These are phyloP conservation scores for Actinia tenebrosa DNA, from an alignment of 64 coral and sea anemone genomes.

Conservation along the genomic window DNA sequence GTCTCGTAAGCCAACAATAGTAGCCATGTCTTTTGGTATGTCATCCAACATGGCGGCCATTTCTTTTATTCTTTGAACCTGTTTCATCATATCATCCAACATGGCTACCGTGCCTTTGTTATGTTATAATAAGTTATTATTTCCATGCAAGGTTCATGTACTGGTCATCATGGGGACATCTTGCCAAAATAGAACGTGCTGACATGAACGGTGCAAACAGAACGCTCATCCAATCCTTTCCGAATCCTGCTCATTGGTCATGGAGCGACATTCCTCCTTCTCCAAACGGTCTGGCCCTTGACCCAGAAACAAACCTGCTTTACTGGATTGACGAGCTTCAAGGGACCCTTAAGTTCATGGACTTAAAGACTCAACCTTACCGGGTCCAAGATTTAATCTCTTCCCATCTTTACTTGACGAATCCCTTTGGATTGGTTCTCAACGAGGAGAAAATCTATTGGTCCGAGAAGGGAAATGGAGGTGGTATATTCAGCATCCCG, in stretches of 20 bases:
- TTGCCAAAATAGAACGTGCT: slow-evolving; percentile 24
- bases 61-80: no score
- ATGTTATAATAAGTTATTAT: background rate
- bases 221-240: background rate
- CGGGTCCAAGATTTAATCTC: background rate
- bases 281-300: slow-evolving; percentile 25
- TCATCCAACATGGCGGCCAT: no score
- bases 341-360: background rate
- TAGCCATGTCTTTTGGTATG: no score
- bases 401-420: background rate
- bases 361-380: background rate
- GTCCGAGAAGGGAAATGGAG: background rate
- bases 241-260: background rate
- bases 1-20: no score
- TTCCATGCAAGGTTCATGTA: slow-evolving; percentile 19
- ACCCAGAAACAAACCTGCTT: slow-evolving; percentile 15
- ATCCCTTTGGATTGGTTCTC: background rate
- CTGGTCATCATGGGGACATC: background rate
- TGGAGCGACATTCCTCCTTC: background rate
- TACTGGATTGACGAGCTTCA: slow-evolving; percentile 11
- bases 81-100: background rate
- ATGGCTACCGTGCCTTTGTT: background rate
- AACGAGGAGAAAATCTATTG: slow-evolving; percentile 4
- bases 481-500: background rate
- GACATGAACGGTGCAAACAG: slow-evolving; percentile 32